Base-by-base conservation (phyloP, 2,113 vertebrate species). In the Phalacrocorax carbo region DNA sequence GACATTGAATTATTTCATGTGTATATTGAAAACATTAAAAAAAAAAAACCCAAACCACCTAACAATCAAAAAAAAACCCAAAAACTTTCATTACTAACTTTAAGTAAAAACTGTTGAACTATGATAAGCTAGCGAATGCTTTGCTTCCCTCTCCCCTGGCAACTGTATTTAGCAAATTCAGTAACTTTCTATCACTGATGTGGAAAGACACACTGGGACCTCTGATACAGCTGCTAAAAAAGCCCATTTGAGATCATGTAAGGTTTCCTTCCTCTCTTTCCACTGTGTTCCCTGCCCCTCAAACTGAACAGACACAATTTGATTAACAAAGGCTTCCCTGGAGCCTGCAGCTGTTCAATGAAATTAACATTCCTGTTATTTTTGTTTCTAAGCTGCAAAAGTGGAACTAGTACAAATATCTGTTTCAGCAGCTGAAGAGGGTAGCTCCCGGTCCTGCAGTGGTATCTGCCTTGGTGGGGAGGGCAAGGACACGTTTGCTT, bases 401-500 rank as follows among this genome's bases (percentile, higher is more conserved):
- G 30, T 57, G 30, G 25, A 83, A 40, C 34, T 60, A 36, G 36
- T 82, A 51, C 15, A 40, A 44, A 4, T 36, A 77, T 0, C 20
- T 11, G 21, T 73, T 70, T 34, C 23, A 38, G 51, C 55, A 84
- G 87, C 51, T 84, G 73, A 22, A 22, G 46, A 17, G 26, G 32
- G 70, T 42, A 49, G 9, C 38, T 88, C n/a, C 26, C 9, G 27
- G 55, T 40, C 26, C 34, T 65, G 30, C 34, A 19, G 4, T 30
- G 23, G 34, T n/a, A n/a, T 61, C 58, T 89, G 46, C 51, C 9
- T 70, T 71, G 25, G 0, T 68, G 22, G 15, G 18, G 5, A 68
- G n/a, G 16, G 29, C 38, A 72, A 68, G 42, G 10, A 54, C 25
- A 8, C 0, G 0, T 57, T 70, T 84, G 19, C 30, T 64, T 0